A percentile compares a stretch with the other conserved stretches of the same genome.
These are phyloP conservation scores for Cercopithecus petaurista DNA, from an alignment of 2,797 vertebrate genomes.

Conservation along the genomic window DNA sequence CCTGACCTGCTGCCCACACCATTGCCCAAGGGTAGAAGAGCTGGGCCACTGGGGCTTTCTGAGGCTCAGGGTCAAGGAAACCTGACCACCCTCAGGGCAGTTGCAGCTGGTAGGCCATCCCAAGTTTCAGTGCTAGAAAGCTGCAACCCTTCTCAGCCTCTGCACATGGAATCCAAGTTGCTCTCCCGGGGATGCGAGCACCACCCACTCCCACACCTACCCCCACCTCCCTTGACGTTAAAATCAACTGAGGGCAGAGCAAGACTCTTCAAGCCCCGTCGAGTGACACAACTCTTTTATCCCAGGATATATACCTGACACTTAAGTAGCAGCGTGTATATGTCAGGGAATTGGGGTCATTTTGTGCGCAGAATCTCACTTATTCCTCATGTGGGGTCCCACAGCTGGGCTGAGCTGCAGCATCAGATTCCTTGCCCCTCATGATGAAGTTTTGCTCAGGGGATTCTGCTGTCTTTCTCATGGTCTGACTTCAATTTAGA, in stretches of 20 bases:
- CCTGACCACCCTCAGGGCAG: too few species aligned
- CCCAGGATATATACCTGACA: not conserved
- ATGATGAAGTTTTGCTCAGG: not conserved
- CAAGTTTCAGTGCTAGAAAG: not conserved
- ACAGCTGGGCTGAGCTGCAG: not conserved
- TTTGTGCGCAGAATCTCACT: not conserved
- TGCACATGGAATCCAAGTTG: not conserved
- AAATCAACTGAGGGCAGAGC: not conserved
- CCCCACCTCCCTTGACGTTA: not conserved
- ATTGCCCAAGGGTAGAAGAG: not conserved
- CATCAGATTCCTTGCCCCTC: not conserved
- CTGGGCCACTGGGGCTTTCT: not conserved
- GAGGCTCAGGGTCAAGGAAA: not conserved
- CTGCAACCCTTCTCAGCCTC: not conserved
- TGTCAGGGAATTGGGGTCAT: not conserved
- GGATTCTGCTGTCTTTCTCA: not conserved
- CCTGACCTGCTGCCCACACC: not conserved
- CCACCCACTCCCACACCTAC: rapidly evolving
- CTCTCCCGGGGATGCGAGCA: not conserved
- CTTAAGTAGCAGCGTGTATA: not conserved
- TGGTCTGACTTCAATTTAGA: not conserved
- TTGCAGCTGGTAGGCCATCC: not conserved
- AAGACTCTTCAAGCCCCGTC: not conserved
- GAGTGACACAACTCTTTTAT: not conserved
- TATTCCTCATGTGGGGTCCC: not conserved